These are phyloP conservation scores for Eriocheir sinensis DNA, from an alignment of 1,140 invertebrate species.

Conservation along the genomic window DNA sequence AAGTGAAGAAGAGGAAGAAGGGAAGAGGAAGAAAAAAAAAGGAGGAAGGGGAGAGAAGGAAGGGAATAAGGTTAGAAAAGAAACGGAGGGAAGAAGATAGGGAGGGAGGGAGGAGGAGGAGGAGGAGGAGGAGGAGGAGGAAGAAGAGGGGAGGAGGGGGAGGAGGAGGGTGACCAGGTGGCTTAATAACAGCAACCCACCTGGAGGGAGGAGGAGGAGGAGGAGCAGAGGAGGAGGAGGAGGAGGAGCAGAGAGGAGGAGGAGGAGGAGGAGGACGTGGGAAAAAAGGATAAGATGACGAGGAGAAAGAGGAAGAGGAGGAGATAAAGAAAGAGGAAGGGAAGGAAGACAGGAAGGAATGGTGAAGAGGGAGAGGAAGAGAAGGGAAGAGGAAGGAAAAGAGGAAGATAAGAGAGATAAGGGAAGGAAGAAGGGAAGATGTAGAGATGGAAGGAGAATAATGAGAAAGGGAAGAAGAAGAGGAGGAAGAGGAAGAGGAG, in stretches of 20 bases:
- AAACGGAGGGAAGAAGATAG: neutral
- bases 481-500: neutral
- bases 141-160: neutral
- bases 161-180: neutral
- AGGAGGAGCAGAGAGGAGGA: neutral
- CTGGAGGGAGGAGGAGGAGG: neutral
- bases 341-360: neutral
- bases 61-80: neutral
- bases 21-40: neutral
- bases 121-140: neutral
- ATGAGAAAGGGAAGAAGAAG: conserved; percentile 8
- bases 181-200: no score
- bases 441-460: no score
- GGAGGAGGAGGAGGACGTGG: no score
- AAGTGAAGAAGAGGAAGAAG: neutral
- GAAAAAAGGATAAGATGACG: no score
- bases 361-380: conserved; percentile 20
- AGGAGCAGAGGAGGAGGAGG: neutral
- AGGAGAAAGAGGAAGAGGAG: no score
- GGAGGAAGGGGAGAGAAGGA: neutral
- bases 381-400: neutral
- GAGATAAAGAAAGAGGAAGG: neutral
- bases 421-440: neutral
- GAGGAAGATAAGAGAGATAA: neutral
- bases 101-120: neutral